phyloP scores from a whole-genome alignment of 2,888 invertebrate genomes.

The Gastrophysa polygoni region DNA sequence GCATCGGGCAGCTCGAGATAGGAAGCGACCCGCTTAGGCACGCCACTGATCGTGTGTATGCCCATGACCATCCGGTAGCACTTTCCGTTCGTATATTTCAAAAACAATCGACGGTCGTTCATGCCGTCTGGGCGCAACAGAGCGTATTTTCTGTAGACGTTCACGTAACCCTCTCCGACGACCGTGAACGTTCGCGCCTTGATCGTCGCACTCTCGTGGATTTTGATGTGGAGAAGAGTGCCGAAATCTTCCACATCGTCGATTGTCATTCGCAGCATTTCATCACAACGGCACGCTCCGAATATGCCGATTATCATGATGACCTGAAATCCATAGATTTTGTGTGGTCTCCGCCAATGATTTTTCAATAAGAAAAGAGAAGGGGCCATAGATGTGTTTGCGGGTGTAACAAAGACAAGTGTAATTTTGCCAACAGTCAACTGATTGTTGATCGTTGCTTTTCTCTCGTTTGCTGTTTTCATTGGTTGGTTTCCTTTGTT shows the following conservation, averaged over 20 bases:
- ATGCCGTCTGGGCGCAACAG: slow-evolving; percentile 13
- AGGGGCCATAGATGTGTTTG: too few species aligned
- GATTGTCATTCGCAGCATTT: slow-evolving; percentile 31
- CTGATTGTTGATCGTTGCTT: too few species aligned
- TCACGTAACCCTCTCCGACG: background rate
- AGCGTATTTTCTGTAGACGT: slow-evolving; percentile 8
- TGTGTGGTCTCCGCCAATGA: too few species aligned
- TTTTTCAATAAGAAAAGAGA: too few species aligned
- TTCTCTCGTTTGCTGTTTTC: too few species aligned
- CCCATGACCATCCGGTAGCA: slow-evolving; percentile 5
- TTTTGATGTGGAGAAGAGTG: slow-evolving; percentile 12
- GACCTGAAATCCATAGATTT: slow-evolving; percentile 17
- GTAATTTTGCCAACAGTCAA: too few species aligned
- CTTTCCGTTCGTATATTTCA: background rate
- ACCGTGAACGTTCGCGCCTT: slow-evolving; percentile 8
- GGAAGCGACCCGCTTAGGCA: background rate
- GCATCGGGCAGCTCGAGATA: slow-evolving; percentile 2
- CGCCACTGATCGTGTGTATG: background rate
- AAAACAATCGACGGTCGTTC: background rate
- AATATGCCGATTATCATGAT: slow-evolving; percentile 31
- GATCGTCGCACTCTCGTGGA: slow-evolving; percentile 23
- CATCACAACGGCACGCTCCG: slow-evolving; percentile 34
- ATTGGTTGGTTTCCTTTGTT: too few species aligned
- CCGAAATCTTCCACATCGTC: slow-evolving; percentile 31
- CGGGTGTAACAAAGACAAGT: too few species aligned